Evolutionary conservation across 2,797 vertebrate species (phyloP), one percentile per base, ranked within the genome.

Genomic region (Anguilla anguilla): DNA sequence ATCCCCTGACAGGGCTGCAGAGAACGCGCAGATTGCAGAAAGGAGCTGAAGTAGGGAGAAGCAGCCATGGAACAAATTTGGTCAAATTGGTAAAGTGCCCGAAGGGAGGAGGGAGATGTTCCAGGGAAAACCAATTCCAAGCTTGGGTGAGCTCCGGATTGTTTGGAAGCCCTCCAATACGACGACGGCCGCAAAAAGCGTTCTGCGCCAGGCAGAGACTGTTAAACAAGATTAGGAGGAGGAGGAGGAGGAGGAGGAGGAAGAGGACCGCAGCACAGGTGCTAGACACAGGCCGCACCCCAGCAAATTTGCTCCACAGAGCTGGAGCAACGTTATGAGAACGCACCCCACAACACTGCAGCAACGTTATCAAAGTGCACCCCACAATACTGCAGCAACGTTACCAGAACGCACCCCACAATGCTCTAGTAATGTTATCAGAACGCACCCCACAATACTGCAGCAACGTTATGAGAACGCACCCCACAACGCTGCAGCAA

Each of bases 91-190:
- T 96, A 96, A 97, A 97, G 96, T 96, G 96, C 96, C 95, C 95
- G 95, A 96, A 96, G 95, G 96, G 96, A 96, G 96, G 96, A 95
- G 96, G 96, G 96, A 96, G 95, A 96, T 96, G 96, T 96, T 96
- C 96, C 96, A 96, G 96, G 91, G 95, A 96, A 97, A 97, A 97
- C 96, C 96, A 97, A 97, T 97, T 96, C 96, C 96, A 97, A 97
- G 96, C 96, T 96, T 96, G 96, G 96, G 95, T 97, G 96, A 97
- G 94, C 96, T 96, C 95, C 95, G 96, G 96, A 97, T 96, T 96
- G 96, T 96, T 96, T 97, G 96, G 96, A 97, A 96, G 96, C 95
- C 96, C 95, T 97, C 96, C 96, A 96, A 96, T 96, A 96, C 96
- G 93, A 91, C 92, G 92, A 92, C 93, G 93, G 95, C 95, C 35